phyloP scores from a whole-genome alignment of 2,888 invertebrate species.

The Ormyrus nitidulus region DNA sequence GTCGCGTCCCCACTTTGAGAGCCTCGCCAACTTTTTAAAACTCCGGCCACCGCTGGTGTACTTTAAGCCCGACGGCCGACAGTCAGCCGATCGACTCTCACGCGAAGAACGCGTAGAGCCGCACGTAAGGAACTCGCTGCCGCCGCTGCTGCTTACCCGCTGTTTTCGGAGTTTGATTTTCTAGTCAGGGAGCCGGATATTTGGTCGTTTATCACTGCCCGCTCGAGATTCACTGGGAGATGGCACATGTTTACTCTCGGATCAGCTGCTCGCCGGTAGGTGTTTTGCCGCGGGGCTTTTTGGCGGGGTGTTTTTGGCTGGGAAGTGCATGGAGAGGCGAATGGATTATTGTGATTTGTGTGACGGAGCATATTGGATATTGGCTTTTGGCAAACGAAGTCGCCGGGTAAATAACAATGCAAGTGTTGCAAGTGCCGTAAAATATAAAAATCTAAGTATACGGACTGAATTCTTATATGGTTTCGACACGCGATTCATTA shows the following conservation, averaged over 20 bases:
- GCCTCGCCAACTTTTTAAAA: slow-evolving; percentile 5
- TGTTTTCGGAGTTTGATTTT: neutral
- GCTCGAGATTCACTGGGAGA: neutral
- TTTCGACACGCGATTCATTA: too few species aligned
- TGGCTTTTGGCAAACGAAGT: too few species aligned
- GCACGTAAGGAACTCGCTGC: neutral
- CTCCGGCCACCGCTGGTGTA: too few species aligned
- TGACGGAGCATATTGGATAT: too few species aligned
- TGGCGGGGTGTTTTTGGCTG: too few species aligned
- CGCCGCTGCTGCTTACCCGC: too few species aligned
- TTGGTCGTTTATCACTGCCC: neutral
- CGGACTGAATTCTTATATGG: too few species aligned
- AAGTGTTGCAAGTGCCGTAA: too few species aligned
- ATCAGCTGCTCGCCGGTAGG: slow-evolving; percentile 31
- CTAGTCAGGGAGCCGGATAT: neutral
- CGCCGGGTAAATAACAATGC: too few species aligned
- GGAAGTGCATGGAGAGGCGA: neutral
- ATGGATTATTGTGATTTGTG: too few species aligned
- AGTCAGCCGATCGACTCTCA: slow-evolving; percentile 43
- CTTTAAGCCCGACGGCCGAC: neutral
- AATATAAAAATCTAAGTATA: too few species aligned
- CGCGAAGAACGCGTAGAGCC: slow-evolving; percentile 51
- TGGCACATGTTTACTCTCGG: slow-evolving; percentile 47
- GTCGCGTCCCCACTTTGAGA: slow-evolving; percentile 4
- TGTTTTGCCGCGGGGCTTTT: neutral